Conservation (phyloP, 2,888 invertebrate genomes). For the Campopleginae sp. region DNA sequence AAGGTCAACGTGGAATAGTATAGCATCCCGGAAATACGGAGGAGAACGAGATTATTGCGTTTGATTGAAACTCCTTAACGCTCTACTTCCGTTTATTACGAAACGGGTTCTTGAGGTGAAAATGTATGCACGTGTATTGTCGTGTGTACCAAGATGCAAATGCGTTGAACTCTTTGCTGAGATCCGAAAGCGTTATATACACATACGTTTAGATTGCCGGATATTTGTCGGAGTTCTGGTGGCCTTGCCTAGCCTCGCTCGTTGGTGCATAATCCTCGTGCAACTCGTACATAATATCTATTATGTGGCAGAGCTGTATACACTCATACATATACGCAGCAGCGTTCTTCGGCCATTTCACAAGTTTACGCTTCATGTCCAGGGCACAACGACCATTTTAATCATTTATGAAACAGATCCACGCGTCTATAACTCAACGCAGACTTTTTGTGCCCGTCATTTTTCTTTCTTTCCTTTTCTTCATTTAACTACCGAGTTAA, state of each 20-base stretch:
- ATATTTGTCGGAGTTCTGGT: conserved; percentile 47
- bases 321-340: not conserved
- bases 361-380: conserved; percentile 56
- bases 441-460: not conserved
- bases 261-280: conserved; percentile 63
- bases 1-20: conserved; percentile 20
- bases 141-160: conserved; percentile 4
- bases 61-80: conserved; percentile 56
- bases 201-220: conserved; percentile 6
- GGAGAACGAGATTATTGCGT: conserved; percentile 21
- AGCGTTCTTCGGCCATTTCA: conserved; percentile 27
- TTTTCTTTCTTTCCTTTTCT: conserved; percentile 2
- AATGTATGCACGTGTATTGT: not conserved
- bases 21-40: conserved; percentile 37
- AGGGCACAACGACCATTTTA: conserved; percentile 42
- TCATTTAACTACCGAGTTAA: conserved; percentile 25
- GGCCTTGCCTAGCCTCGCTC: conserved; percentile 66
- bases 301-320: conserved; percentile 41
- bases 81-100: conserved; percentile 58
- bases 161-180: not conserved
- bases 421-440: not conserved
- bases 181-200: not conserved
- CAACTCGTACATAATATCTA: conserved; percentile 62
- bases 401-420: conserved; percentile 26
- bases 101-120: conserved; percentile 52